Conservation (phyloP, 2,113 vertebrate genomes). For the Chaenogobius annularis region DNA sequence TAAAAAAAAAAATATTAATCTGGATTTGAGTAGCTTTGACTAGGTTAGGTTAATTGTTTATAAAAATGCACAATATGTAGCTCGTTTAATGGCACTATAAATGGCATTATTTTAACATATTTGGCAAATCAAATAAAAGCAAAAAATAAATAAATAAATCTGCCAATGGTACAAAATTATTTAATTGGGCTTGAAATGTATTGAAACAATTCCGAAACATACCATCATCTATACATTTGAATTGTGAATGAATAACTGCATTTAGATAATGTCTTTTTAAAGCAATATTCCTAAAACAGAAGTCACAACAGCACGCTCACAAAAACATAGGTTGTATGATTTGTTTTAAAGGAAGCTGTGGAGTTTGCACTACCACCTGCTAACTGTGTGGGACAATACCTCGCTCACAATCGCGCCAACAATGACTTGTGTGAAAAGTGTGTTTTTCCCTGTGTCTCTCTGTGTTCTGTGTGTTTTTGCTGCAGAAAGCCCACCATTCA, state of each 20-base stretch:
- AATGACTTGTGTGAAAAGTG: slow-evolving; percentile 87
- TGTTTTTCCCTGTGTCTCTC: slow-evolving; percentile 74
- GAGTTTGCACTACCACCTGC: slow-evolving; percentile 90
- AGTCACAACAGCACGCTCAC: background rate
- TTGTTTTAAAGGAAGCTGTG: slow-evolving; percentile 77
- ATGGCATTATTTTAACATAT: too few species aligned
- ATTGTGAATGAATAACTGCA: too few species aligned
- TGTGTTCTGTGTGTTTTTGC: slow-evolving; percentile 73
- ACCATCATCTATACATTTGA: background rate
- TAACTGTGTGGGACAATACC: slow-evolving; percentile 85
- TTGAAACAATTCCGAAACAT: background rate
- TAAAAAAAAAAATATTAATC: too few species aligned
- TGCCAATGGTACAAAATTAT: too few species aligned
- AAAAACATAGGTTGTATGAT: slow-evolving; percentile 5
- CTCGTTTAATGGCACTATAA: too few species aligned
- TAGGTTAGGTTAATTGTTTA: too few species aligned
- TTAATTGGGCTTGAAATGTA: background rate
- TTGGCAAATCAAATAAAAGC: too few species aligned
- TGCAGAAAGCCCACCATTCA: slow-evolving; percentile 88
- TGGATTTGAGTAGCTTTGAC: too few species aligned
- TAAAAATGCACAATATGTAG: too few species aligned
- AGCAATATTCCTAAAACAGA: background rate
- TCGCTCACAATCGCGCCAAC: slow-evolving; percentile 86
- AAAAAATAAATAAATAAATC: too few species aligned
- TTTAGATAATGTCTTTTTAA: too few species aligned